These are phyloP conservation scores for Anolis sagrei DNA, from an alignment of 2,113 vertebrate species.

Conservation along the genomic window DNA sequence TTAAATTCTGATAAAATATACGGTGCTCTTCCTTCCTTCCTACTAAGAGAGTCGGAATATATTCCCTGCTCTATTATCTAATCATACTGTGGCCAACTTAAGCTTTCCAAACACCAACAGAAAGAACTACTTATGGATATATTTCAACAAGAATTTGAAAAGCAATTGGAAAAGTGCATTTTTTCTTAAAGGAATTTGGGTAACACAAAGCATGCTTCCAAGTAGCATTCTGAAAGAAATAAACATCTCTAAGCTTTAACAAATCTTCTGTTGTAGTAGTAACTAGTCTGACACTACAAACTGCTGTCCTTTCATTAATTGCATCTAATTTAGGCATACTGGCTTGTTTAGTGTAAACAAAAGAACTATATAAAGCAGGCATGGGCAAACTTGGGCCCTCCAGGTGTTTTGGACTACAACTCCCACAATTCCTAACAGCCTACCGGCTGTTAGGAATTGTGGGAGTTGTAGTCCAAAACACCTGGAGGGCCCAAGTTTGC, in stretches of 20 bases:
- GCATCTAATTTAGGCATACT: conserved; percentile 47
- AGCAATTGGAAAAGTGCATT: conserved; percentile 2
- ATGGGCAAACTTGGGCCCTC: no score
- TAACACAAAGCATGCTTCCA: conserved; percentile 30
- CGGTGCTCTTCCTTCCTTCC: no score
- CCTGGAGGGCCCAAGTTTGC: no score
- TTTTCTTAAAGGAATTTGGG: conserved; percentile 15
- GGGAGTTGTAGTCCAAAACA: no score
- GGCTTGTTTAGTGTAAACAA: conserved; percentile 51
- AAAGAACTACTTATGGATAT: conserved; percentile 21
- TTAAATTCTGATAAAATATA: neutral
- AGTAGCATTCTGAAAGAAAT: neutral
- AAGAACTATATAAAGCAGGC: conserved; percentile 55
- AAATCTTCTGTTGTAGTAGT: conserved; percentile 53
- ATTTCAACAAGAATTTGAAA: conserved; percentile 2
- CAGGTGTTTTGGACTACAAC: no score
- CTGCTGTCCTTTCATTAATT: conserved; percentile 52
- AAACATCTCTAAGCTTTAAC: conserved; percentile 49
- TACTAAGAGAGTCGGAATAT: neutral
- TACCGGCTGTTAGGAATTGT: no score
- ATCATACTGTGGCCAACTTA: neutral
- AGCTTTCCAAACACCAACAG: conserved; percentile 9
- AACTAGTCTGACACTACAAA: conserved; percentile 55
- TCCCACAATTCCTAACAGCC: no score
- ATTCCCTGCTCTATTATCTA: conserved; percentile 17